phyloP scores from a whole-genome alignment of 2,113 vertebrate species.

The human (Homo sapiens) region DNA sequence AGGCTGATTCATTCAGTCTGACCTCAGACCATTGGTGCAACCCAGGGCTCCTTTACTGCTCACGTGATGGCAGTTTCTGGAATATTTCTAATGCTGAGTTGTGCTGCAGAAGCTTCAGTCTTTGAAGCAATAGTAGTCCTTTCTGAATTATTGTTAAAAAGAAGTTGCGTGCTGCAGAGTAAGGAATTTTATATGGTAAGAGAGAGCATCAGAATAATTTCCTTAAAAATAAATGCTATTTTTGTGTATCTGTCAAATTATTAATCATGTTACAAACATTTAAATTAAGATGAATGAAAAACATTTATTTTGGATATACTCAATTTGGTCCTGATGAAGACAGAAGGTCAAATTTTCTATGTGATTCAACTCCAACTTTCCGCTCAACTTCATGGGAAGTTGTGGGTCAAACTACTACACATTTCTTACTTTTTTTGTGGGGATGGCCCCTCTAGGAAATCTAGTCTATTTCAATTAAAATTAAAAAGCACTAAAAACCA shows the following conservation, averaged over 20 bases:
- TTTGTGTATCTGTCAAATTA: slow-evolving; percentile 26
- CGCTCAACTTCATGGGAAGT: background rate
- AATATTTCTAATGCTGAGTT: background rate
- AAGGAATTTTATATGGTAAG: slow-evolving; percentile 8
- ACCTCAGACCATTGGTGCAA: background rate
- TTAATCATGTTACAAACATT: slow-evolving; percentile 31
- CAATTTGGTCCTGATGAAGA: slow-evolving; percentile 8
- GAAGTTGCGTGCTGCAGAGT: background rate
- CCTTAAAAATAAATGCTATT: background rate
- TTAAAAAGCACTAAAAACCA: background rate
- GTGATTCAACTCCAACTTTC: slow-evolving; percentile 31
- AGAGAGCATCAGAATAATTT: background rate
- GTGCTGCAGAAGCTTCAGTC: background rate
- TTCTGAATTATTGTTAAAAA: slow-evolving; percentile 15
- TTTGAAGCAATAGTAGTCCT: background rate
- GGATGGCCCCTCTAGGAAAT: background rate
- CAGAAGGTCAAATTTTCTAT: slow-evolving; percentile 40
- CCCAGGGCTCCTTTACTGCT: background rate
- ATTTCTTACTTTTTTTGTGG: background rate
- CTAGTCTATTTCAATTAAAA: background rate
- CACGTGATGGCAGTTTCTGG: background rate
- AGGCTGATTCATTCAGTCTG: background rate
- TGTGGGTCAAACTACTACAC: background rate
- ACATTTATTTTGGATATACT: slow-evolving; percentile 17
- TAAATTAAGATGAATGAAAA: slow-evolving; percentile 42